Base-by-base conservation (phyloP, 2,113 vertebrate species). In the Hemibates koningsi region DNA sequence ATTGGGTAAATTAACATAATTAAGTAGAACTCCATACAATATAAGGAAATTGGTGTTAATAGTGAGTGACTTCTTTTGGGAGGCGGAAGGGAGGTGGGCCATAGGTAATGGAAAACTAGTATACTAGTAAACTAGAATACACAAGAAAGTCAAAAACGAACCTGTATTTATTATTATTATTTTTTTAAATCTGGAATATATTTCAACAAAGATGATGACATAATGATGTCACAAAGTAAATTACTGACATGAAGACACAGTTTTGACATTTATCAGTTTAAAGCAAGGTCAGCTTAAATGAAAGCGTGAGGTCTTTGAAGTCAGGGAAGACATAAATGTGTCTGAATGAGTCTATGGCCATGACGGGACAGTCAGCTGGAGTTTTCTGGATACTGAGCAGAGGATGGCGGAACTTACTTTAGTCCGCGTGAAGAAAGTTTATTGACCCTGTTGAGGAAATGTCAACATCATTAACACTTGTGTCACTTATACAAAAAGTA, bases 321-420 rank as follows among this genome's bases (percentile, higher is more conserved):
- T 99, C 97, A 81, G 97, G 97, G 88, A 99, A 99, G 94, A 99
- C 98, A 86, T 99, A 99, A 98, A 99, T 99, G 90, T 99, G 99
- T 94, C 98, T 98, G 90, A 99, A 99, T 83, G 98, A 99, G 92
- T 99, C 99, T n/a, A 99, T 99, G 79, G 98, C 98, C 17, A 52
- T 98, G 85, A 99, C 97, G 4, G 98, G 99, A 88, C 98, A 99
- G 94, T 99, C 98, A 50, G 97, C 96, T 48, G 98, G 98, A 48
- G 97, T 98, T 96, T 99, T 99, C 97, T 99, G 98, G 92, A 99
- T 99, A 82, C 99, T 98, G 82, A 99, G 97, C 80, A 99, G 97
- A 73, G 98, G 98, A 92, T 99, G 98, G 85, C 98, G 97, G 96
- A 99, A 99, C 95, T 99, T 99, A 57, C 98, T 98, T 82, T 98